These are phyloP conservation scores for Sula dactylatra DNA, from an alignment of 2,113 vertebrate genomes.

Conservation along the genomic window DNA sequence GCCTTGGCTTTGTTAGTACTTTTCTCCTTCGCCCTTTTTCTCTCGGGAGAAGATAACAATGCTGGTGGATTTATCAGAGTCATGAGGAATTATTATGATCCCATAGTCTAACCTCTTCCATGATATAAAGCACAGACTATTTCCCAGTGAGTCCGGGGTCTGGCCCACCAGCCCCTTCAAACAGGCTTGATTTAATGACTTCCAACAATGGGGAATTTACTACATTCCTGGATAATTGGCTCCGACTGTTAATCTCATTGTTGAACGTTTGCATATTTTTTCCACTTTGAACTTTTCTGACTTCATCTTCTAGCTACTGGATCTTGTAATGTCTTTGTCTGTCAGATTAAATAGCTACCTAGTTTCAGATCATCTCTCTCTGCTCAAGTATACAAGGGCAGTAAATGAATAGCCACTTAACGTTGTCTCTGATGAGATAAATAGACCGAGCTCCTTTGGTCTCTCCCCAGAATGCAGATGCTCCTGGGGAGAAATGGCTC, in stretches of 20 bases:
- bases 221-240: background rate
- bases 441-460: background rate
- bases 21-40: background rate
- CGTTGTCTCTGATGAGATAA: background rate
- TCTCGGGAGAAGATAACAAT: background rate
- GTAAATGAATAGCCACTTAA: constrained; percentile 48
- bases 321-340: constrained; percentile 5
- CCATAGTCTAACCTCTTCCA: background rate
- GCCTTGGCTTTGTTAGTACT: background rate
- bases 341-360: constrained; percentile 28
- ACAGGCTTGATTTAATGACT: background rate
- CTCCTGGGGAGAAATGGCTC: background rate
- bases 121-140: background rate
- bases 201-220: background rate
- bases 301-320: background rate
- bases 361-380: background rate
- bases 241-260: background rate
- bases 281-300: background rate
- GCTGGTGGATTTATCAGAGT: background rate
- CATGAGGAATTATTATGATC: background rate
- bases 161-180: background rate
- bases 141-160: background rate
- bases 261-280: background rate
- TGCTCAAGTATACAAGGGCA: background rate
- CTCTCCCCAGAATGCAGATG: background rate